These are phyloP conservation scores for Metacarcinus magister DNA, from an alignment of 2,888 invertebrate species.

Conservation along the genomic window DNA sequence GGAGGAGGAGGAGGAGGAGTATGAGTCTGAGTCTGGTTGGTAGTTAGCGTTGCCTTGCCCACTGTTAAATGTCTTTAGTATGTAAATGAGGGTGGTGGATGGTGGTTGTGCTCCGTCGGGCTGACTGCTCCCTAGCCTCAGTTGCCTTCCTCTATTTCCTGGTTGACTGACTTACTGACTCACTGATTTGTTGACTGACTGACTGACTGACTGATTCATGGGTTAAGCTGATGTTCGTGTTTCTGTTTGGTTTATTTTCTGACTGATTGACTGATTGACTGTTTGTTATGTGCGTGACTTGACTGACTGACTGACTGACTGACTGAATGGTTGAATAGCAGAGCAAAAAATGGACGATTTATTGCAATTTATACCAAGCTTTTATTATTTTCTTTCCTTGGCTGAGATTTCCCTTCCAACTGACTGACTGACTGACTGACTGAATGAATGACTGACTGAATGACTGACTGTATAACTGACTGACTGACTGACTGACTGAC, in stretches of 20 bases:
- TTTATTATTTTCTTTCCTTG: too few relatives aligned
- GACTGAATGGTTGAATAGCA: background rate
- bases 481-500: background rate
- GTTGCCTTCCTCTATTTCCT: background rate
- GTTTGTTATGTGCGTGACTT: background rate
- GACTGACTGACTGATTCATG: background rate
- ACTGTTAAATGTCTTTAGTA: constrained; percentile 19
- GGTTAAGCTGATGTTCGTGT: background rate
- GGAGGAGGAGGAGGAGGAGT: background rate
- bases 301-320: background rate
- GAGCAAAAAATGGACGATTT: background rate
- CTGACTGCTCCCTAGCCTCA: background rate
- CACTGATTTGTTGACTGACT: background rate
- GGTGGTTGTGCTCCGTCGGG: background rate
- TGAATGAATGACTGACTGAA: background rate
- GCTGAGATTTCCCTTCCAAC: background rate
- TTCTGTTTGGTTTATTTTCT: background rate
- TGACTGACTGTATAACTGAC: background rate
- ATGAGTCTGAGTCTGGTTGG: background rate
- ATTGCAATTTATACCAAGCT: background rate
- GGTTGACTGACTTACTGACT: background rate
- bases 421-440: background rate
- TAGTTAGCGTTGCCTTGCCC: constrained; percentile 41
- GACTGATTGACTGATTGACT: background rate
- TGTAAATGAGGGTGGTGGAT: constrained; percentile 5